Conservation (phyloP, 92 coral and sea anemone species). For the Isaurus tuberculatus region DNA sequence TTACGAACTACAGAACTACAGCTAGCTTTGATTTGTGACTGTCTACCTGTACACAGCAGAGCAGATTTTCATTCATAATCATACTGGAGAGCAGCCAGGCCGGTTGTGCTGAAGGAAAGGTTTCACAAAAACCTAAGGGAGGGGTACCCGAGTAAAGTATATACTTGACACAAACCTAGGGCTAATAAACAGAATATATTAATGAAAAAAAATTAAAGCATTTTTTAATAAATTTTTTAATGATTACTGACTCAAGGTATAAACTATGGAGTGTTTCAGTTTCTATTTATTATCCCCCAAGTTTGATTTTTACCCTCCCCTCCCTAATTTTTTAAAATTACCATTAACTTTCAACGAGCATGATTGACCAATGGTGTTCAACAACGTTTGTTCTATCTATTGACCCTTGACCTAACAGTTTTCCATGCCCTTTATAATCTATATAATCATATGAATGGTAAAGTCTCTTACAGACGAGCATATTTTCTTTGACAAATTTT, state of each 20-base stretch:
- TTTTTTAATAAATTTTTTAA: neutral
- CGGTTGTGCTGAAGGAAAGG: neutral
- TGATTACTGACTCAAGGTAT: too few relatives aligned
- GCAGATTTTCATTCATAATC: neutral
- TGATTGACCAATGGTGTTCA: constrained; percentile 12
- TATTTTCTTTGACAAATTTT: too few relatives aligned
- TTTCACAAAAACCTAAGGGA: neutral
- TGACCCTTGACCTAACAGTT: too few relatives aligned
- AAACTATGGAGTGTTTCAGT: too few relatives aligned
- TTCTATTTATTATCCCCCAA: too few relatives aligned
- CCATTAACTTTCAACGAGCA: too few relatives aligned
- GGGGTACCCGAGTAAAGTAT: neutral
- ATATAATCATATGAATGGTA: too few relatives aligned
- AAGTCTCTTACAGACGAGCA: too few relatives aligned
- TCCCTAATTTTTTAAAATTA: neutral
- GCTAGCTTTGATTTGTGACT: neutral
- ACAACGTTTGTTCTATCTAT: too few relatives aligned
- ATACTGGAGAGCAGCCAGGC: neutral
- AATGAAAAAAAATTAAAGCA: neutral
- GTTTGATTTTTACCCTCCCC: constrained; percentile 1
- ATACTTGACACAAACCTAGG: neutral
- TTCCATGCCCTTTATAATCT: too few relatives aligned
- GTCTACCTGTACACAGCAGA: constrained; percentile 2
- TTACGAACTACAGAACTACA: neutral
- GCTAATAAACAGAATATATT: too few relatives aligned